Percentiles rank a stretch among this genome's conserved stretches.
These are phyloP conservation scores for Drosophila falleni DNA, from an alignment of 2,888 invertebrate genomes.

Conservation along the genomic window DNA sequence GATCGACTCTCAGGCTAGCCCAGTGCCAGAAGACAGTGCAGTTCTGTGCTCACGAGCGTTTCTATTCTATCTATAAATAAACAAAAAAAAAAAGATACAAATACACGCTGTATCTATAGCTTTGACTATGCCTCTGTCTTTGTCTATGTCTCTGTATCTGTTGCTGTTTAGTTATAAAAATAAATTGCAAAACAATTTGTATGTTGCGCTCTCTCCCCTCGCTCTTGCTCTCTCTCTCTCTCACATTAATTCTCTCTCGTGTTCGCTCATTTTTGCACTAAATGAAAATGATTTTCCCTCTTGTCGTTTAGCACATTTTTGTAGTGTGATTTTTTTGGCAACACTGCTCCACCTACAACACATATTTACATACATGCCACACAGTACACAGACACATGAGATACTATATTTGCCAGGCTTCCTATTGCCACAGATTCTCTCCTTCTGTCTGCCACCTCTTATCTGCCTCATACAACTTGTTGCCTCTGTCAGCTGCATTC, in stretches of 20 bases:
- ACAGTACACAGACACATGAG: slow-evolving; percentile 11
- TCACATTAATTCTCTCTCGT: slow-evolving; percentile 10
- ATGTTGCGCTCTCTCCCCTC: slow-evolving; percentile 31
- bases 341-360: slow-evolving; percentile 29
- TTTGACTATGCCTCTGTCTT: background rate
- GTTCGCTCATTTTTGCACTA: slow-evolving; percentile 40
- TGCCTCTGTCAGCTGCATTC: slow-evolving; percentile 43
- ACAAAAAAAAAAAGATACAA: slow-evolving; percentile 53
- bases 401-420: slow-evolving; percentile 23
- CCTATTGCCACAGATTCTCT: slow-evolving; percentile 29
- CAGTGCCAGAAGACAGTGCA: slow-evolving; percentile 16
- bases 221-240: slow-evolving; percentile 19
- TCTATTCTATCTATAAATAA: slow-evolving; percentile 74
- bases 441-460: slow-evolving; percentile 18
- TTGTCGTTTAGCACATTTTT: slow-evolving; percentile 70
- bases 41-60: slow-evolving; percentile 42
- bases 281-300: slow-evolving; percentile 66
- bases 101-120: slow-evolving; percentile 37
- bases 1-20: slow-evolving; percentile 50
- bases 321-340: slow-evolving; percentile 41
- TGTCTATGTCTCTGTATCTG: slow-evolving; percentile 43
- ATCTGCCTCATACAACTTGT: slow-evolving; percentile 24
- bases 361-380: background rate
- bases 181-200: slow-evolving; percentile 76
- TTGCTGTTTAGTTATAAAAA: slow-evolving; percentile 70